Conservation (phyloP, 2,888 invertebrate species). For the Leptinotarsa haldemani region DNA sequence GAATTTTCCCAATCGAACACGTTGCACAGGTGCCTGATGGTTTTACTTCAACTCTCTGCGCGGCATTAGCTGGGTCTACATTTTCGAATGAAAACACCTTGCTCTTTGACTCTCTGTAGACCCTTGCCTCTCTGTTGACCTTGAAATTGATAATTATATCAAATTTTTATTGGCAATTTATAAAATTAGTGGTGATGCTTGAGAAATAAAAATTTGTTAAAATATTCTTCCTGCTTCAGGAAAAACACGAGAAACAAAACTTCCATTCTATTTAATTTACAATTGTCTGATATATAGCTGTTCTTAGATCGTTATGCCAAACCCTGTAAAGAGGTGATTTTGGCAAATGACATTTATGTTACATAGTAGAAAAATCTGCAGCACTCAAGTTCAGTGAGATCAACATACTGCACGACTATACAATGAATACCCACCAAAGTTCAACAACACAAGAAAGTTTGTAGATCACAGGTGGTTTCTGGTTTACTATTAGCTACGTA, state of each 20-base stretch:
- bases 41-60: too few relatives aligned
- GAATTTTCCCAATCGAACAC: too few relatives aligned
- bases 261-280: background rate
- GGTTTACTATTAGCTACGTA: conserved; percentile 60
- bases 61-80: too few relatives aligned
- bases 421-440: conserved; percentile 39
- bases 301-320: conserved; percentile 14
- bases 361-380: conserved; percentile 63
- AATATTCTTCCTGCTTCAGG: too few relatives aligned
- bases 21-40: too few relatives aligned
- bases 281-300: background rate
- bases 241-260: background rate
- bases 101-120: too few relatives aligned
- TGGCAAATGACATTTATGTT: conserved; percentile 69
- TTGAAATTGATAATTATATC: too few relatives aligned
- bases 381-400: conserved; percentile 60
- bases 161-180: too few relatives aligned
- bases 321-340: conserved; percentile 62
- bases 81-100: too few relatives aligned
- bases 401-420: conserved; percentile 56
- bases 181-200: too few relatives aligned
- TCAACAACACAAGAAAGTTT: conserved; percentile 26
- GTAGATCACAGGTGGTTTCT: conserved; percentile 44
- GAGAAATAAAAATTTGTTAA: too few relatives aligned
- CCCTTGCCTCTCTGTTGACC: too few relatives aligned